These are phyloP conservation scores for Palaemon carinicauda DNA, from an alignment of 1,140 invertebrate species.

Conservation along the genomic window DNA sequence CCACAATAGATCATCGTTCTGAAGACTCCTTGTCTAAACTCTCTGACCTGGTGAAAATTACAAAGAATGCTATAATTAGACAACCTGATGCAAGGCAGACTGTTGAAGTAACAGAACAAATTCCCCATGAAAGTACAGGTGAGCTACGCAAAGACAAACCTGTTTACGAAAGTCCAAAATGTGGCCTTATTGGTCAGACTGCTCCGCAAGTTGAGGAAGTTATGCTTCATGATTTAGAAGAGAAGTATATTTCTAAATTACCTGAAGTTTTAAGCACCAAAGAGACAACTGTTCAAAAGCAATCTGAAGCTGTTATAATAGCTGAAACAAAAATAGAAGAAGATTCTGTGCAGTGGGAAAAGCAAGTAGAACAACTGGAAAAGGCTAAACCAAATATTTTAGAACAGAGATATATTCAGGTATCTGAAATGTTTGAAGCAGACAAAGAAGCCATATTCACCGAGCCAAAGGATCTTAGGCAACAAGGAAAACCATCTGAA, in stretches of 20 bases:
- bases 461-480: conserved; percentile 11
- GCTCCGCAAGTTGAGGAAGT: conserved; percentile 44
- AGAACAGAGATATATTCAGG: conserved; percentile 29
- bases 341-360: conserved; percentile 37
- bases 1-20: conserved; percentile 35
- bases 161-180: conserved; percentile 28
- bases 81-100: conserved; percentile 37
- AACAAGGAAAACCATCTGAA: conserved; percentile 35
- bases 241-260: conserved; percentile 18
- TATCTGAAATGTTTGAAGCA: conserved; percentile 38
- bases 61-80: conserved; percentile 28
- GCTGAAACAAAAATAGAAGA: conserved; percentile 44
- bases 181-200: conserved; percentile 34
- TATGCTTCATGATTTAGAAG: conserved; percentile 53
- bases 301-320: conserved; percentile 40
- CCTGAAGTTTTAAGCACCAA: conserved; percentile 15
- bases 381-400: conserved; percentile 35
- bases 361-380: conserved; percentile 29
- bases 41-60: conserved; percentile 23
- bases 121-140: conserved; percentile 30
- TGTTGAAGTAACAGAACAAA: conserved; percentile 39
- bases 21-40: conserved; percentile 31
- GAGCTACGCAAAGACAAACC: conserved; percentile 27
- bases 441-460: conserved; percentile 36
- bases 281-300: conserved; percentile 39